Evolutionary conservation across 2,888 invertebrate species (phyloP), one percentile per base, ranked within the genome.

Genomic region (Eremobia ochroleuca): DNA sequence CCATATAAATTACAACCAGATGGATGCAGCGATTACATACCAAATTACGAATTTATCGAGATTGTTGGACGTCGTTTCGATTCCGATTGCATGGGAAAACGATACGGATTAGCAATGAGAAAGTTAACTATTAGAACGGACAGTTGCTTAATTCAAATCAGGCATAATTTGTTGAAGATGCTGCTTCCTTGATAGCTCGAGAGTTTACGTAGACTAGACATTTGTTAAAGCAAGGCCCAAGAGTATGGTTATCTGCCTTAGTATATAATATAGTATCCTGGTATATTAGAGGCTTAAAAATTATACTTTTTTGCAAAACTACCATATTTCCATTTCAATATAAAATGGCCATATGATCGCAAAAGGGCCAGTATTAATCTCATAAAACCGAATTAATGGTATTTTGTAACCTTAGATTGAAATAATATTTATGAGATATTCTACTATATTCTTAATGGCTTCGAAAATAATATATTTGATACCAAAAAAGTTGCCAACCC

Each of bases 11-110:
- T 92, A 91, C 91, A 55, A 69, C 59, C 81, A 89, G 90, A 91
- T 93, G 88, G 90, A 91, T 87, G 86, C 82, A 86, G 77, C 88
- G 92, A 92, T 94, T 92, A 93, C 91, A 91, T 91, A 91, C 91
- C 90, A 92, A 93, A 94, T 94, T 92, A 94, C 91, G 82, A 91
- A 92, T 93, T 92, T 92, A 93, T 93, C 89, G 90, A 92, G 91
- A 92, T 91, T 87, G 89, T 90, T 88, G 88, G 85, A 85, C 77
- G 84, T 89, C 87, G 86, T 89, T 91, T 88, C 89, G 89, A 91
- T 92, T 92, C 90, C 90, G 88, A 91, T 89, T 91, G 88, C 90
- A 87, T 90, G 91, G 86, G 93, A 92, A 93, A 93, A 90, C 90
- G 82, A 82, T 82, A 83, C 86, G 86, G 88, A 82, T 88, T 83